Conservation (phyloP, 1,140 invertebrate species). For the Sarcophaga peregrina region DNA sequence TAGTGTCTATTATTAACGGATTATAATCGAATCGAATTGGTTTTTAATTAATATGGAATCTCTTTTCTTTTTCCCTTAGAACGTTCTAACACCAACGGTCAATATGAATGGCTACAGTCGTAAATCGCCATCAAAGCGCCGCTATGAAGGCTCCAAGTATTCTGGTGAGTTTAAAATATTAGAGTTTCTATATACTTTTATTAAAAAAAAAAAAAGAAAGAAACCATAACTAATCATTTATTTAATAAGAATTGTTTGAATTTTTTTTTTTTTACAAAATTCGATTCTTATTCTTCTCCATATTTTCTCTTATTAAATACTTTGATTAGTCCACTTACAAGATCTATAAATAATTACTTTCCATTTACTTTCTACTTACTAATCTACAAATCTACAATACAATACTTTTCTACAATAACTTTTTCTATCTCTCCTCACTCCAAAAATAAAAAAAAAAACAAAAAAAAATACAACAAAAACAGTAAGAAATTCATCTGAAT, state of each 20-base stretch:
- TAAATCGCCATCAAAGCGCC: conserved; percentile 61
- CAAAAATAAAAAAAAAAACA: neutral
- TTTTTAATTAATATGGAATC: conserved; percentile 3
- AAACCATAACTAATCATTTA: too few species aligned
- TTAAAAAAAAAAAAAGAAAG: neutral
- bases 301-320: too few species aligned
- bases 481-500: conserved; percentile 34
- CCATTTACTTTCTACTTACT: too few species aligned
- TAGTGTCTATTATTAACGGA: conserved; percentile 23
- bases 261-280: too few species aligned
- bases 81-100: conserved; percentile 42
- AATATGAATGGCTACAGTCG: conserved; percentile 64
- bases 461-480: neutral
- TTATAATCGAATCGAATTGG: neutral
- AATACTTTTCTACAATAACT: too few species aligned
- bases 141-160: conserved; percentile 65
- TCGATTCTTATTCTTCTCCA: too few species aligned
- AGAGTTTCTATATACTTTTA: neutral
- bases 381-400: too few species aligned
- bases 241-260: too few species aligned
- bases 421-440: too few species aligned
- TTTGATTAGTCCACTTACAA: too few species aligned
- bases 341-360: too few species aligned
- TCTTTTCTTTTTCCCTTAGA: conserved; percentile 19
- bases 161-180: conserved; percentile 53